Conservation (phyloP, 2,113 vertebrate genomes). For the Campylorhamphus procurvoides region DNA sequence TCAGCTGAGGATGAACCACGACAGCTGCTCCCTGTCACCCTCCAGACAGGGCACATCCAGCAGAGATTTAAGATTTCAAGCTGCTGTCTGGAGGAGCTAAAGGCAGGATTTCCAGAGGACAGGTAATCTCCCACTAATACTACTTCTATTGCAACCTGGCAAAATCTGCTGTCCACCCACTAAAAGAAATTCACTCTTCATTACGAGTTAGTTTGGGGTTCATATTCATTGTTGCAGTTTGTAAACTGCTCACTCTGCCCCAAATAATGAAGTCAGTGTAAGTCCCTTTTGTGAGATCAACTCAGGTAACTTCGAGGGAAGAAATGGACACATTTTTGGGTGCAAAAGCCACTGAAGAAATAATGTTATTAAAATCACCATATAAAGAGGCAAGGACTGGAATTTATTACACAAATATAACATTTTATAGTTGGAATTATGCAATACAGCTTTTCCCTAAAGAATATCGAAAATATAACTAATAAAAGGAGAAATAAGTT, state of each 20-base stretch:
- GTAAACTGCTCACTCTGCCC: background rate
- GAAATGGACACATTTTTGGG: background rate
- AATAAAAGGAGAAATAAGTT: background rate
- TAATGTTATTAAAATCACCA: background rate
- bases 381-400: background rate
- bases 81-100: background rate
- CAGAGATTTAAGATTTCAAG: background rate
- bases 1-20: background rate
- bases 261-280: background rate
- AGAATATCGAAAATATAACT: background rate
- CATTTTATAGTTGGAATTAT: background rate
- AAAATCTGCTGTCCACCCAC: background rate
- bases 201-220: background rate
- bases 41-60: background rate
- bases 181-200: background rate
- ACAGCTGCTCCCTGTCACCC: slow-evolving; percentile 47
- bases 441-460: background rate
- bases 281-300: background rate
- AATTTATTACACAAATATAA: slow-evolving; percentile 15
- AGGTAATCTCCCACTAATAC: slow-evolving; percentile 30
- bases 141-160: background rate
- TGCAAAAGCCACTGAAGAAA: background rate
- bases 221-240: background rate
- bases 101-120: slow-evolving; percentile 19
- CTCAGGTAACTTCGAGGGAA: background rate